Percentiles rank a stretch among this genome's conserved stretches.
Evolutionary conservation across 2,888 invertebrate species (phyloP).

Genomic region (Plutella xylostella): DNA sequence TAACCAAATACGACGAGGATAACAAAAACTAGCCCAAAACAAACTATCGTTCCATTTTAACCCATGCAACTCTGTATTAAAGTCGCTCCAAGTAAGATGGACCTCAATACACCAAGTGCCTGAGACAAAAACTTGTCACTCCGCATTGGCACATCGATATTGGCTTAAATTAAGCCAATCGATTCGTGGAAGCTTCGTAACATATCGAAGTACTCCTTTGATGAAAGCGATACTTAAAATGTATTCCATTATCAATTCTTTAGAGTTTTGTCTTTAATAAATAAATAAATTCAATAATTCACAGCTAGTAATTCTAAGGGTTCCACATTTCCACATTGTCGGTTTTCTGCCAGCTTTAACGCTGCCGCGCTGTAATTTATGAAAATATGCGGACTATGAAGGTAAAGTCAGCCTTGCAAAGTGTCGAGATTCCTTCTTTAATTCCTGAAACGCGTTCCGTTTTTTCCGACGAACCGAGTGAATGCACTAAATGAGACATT

Average conservation of each 20-base stretch:
- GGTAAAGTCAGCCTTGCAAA: not conserved
- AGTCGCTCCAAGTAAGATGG: not conserved
- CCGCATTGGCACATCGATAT: constrained; percentile 38
- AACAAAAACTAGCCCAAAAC: constrained; percentile 33
- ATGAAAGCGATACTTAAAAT: too few relatives aligned
- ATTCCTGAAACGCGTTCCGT: constrained; percentile 28
- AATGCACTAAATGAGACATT: constrained; percentile 35
- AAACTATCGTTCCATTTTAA: constrained; percentile 12
- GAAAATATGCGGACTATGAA: not conserved
- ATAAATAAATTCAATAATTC: too few relatives aligned
- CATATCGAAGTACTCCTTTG: too few relatives aligned
- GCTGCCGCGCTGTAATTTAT: not conserved
- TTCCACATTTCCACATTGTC: not conserved
- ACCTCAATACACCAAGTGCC: constrained; percentile 24
- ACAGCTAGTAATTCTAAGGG: too few relatives aligned
- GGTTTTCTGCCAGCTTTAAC: not conserved
- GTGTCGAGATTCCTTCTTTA: constrained; percentile 21
- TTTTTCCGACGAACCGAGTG: constrained; percentile 26
- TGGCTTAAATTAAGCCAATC: constrained; percentile 4
- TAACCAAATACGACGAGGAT: constrained; percentile 35
- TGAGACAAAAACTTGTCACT: constrained; percentile 39
- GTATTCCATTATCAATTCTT: too few relatives aligned
- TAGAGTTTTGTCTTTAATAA: too few relatives aligned
- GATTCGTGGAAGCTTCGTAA: not conserved
- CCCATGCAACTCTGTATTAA: not conserved